Base-by-base conservation (phyloP, 2,113 vertebrate species). In the Panthera tigris region DNA sequence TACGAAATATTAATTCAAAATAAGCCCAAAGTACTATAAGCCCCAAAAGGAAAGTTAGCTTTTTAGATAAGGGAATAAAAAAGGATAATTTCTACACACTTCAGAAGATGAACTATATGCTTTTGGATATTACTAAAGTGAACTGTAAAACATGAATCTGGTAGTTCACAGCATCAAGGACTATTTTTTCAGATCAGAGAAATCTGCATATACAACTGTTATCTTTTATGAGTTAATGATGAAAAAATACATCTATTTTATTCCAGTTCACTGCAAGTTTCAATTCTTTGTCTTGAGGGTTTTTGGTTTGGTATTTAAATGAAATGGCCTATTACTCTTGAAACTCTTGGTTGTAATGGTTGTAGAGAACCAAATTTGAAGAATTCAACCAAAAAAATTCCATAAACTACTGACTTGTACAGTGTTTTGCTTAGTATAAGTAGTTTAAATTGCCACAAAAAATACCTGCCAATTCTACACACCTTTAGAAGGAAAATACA, bases 1-100 rank as follows among this genome's bases (percentile, higher is more conserved):
- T 25, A 80, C 71, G 71, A 95, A 94, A n/a, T 27, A 90, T 2
- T 81, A 76, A 88, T 84, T 92, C 65, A 92, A 76, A 94, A 41
- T 65, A 88, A 78, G 63, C 18, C n/a, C 31, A 79, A 65, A 52
- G 57, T 48, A 85, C 33, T 50, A 15, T 23, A 48, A 19, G 36
- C 50, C 57, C 45, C 13, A 45, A 93, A 92, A 50, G 52, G 71
- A 33, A 85, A 41, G 7, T 86, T 76, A 55, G 33, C 57, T 39
- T 89, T 96, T 78, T 84, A 89, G 63, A 55, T 48, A 84, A 84
- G 76, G 25, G 55, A 63, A 63, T 52, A 79, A 85, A 73, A 81
- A 93, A 55, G 27, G 16, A 2, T 66, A 33, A 52, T 82, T 89
- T 69, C 25, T 86, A 71, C 89, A 89, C 23, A 87, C 45, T 94